phyloP scores from a whole-genome alignment of 2,888 invertebrate species.

The Orchesellides sinensis region DNA sequence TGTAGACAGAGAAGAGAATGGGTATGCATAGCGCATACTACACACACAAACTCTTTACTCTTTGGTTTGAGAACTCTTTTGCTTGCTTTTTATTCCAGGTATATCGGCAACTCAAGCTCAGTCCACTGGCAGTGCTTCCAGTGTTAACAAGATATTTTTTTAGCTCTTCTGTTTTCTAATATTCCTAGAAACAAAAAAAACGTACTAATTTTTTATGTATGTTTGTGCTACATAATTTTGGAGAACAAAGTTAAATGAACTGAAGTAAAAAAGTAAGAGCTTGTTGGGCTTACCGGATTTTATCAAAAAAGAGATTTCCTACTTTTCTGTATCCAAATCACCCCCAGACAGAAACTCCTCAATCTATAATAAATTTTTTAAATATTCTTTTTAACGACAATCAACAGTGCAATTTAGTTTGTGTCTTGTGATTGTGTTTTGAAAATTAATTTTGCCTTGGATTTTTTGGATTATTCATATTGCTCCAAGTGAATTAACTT shows the following conservation, averaged over 20 bases:
- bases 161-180: slow-evolving; percentile 13
- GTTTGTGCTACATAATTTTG: too few species aligned
- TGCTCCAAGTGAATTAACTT: too few species aligned
- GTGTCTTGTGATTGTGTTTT: neutral
- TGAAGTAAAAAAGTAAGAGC: too few species aligned
- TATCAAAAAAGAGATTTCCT: too few species aligned
- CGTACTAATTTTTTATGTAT: too few species aligned
- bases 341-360: too few species aligned
- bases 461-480: too few species aligned
- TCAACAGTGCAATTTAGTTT: neutral
- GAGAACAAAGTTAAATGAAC: too few species aligned
- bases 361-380: too few species aligned
- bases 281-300: too few species aligned
- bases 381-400: neutral
- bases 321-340: too few species aligned
- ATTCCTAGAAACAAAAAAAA: too few species aligned
- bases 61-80: neutral
- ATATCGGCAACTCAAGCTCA: slow-evolving; percentile 28
- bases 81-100: slow-evolving; percentile 53
- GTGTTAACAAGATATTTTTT: slow-evolving; percentile 39
- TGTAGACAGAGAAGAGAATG: neutral
- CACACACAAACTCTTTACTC: neutral
- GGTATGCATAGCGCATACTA: neutral
- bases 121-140: slow-evolving; percentile 59
- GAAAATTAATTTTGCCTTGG: neutral